phyloP scores from a whole-genome alignment of 2,888 invertebrate species.

The Aquatica leii region DNA sequence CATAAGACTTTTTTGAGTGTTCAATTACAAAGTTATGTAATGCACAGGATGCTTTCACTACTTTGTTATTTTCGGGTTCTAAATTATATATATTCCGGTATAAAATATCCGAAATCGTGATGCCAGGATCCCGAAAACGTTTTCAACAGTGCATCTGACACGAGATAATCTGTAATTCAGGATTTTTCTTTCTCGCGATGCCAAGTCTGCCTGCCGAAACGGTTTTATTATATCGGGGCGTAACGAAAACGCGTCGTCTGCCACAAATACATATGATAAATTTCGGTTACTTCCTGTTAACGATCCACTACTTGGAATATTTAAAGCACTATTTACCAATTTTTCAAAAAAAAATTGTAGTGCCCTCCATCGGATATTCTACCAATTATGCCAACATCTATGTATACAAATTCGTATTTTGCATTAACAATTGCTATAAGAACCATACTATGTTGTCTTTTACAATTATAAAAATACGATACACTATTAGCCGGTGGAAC shows the following conservation, averaged over 20 bases:
- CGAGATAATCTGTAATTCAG: slow-evolving; percentile 24
- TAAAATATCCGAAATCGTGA: slow-evolving; percentile 34
- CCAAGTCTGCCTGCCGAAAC: slow-evolving; percentile 7
- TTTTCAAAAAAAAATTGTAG: slow-evolving; percentile 22
- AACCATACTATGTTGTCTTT: slow-evolving; percentile 25
- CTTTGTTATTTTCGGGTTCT: slow-evolving; percentile 36
- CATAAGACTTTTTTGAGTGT: too few relatives aligned
- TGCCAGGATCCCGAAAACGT: slow-evolving; percentile 42
- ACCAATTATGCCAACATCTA: slow-evolving; percentile 34
- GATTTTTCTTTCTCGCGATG: slow-evolving; percentile 2
- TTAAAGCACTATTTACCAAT: slow-evolving; percentile 16
- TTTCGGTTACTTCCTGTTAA: slow-evolving; percentile 8
- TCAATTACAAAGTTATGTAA: slow-evolving; percentile 21
- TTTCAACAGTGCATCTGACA: slow-evolving; percentile 39
- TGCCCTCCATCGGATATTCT: too few relatives aligned
- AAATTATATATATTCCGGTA: slow-evolving; percentile 38
- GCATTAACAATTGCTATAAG: slow-evolving; percentile 13
- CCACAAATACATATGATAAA: slow-evolving; percentile 27
- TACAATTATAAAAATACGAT: too few relatives aligned
- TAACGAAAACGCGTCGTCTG: slow-evolving; percentile 25
- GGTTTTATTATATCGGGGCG: slow-evolving; percentile 31
- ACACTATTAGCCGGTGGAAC: slow-evolving; percentile 18
- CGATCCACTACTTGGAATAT: slow-evolving; percentile 23
- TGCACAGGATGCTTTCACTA: slow-evolving; percentile 38
- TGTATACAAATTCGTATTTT: slow-evolving; percentile 38